Conservation (phyloP, 2,797 vertebrate genomes). For the Pangasius mekongensis region DNA sequence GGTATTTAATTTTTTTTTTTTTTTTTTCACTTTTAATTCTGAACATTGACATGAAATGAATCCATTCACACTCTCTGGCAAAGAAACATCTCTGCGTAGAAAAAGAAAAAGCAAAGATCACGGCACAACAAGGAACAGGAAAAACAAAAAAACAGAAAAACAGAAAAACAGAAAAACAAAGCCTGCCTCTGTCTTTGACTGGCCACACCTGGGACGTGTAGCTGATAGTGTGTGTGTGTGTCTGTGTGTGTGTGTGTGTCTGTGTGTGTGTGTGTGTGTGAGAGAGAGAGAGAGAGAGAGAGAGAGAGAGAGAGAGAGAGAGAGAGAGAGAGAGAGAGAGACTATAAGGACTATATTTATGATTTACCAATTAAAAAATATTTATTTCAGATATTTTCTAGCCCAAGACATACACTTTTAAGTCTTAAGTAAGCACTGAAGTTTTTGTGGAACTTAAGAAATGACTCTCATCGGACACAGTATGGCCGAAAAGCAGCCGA, state of each 20-base stretch:
- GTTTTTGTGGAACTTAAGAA: not conserved
- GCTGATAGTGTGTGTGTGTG: not conserved
- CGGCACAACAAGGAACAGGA: constrained; percentile 51
- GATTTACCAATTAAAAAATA: constrained; percentile 29
- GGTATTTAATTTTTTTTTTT: constrained; percentile 33
- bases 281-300: constrained; percentile 24
- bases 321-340: constrained; percentile 30
- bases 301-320: constrained; percentile 28
- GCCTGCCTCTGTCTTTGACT: constrained; percentile 30
- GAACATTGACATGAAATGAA: constrained; percentile 53
- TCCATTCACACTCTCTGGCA: constrained; percentile 39
- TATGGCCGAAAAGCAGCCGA: constrained; percentile 25
- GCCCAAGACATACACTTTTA: constrained; percentile 14
- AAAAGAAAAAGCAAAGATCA: constrained; percentile 46
- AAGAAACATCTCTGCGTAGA: constrained; percentile 41
- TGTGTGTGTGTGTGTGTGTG: constrained; percentile 11
- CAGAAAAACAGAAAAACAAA: constrained; percentile 12
- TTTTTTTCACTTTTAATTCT: constrained; percentile 28
- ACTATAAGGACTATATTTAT: not conserved
- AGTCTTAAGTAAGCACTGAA: constrained; percentile 22
- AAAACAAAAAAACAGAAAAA: constrained; percentile 13
- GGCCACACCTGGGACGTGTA: constrained; percentile 7
- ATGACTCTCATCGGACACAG: constrained; percentile 4
- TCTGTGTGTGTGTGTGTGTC: not conserved
- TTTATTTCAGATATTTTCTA: constrained; percentile 23